Percentiles rank a stretch among this genome's conserved stretches.
Evolutionary conservation across 2,797 vertebrate genomes (phyloP).

Genomic region (Clarias fuscus): DNA sequence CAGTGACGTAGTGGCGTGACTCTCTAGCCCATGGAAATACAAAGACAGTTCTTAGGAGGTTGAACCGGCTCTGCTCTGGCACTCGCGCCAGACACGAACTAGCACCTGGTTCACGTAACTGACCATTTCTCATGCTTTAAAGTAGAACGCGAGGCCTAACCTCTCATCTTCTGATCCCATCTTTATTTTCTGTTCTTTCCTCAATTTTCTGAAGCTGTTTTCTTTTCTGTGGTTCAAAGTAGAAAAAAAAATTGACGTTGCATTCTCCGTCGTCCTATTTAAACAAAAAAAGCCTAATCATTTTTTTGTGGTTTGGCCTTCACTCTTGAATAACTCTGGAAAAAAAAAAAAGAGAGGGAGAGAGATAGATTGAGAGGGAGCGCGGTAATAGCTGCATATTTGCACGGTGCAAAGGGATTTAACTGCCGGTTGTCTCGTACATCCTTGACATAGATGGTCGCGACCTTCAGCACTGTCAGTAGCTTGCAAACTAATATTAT

Average conservation of each 20-base stretch:
- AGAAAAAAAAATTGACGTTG: neutral
- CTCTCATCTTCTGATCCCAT: neutral
- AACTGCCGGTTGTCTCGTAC: conserved; percentile 24
- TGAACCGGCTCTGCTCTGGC: no score
- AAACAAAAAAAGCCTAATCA: neutral
- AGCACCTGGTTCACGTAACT: no score
- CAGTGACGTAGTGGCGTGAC: no score
- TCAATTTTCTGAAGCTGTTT: neutral
- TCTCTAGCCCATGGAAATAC: no score
- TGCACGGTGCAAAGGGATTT: neutral
- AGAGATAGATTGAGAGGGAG: neutral
- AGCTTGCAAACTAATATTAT: conserved; percentile 2
- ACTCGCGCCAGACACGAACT: no score
- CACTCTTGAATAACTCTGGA: conserved; percentile 10
- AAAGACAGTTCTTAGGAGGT: no score
- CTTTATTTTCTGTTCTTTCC: neutral
- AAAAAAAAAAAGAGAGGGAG: no score
- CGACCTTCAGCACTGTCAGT: conserved; percentile 32
- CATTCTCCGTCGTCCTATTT: neutral
- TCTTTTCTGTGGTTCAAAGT: neutral
- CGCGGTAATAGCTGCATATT: neutral
- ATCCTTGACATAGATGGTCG: conserved; percentile 22
- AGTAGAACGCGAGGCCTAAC: neutral
- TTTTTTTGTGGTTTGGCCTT: conserved; percentile 21
- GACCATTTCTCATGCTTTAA: no score